Conservation (phyloP, 2,797 vertebrate species). For the Dermochelys coriacea region DNA sequence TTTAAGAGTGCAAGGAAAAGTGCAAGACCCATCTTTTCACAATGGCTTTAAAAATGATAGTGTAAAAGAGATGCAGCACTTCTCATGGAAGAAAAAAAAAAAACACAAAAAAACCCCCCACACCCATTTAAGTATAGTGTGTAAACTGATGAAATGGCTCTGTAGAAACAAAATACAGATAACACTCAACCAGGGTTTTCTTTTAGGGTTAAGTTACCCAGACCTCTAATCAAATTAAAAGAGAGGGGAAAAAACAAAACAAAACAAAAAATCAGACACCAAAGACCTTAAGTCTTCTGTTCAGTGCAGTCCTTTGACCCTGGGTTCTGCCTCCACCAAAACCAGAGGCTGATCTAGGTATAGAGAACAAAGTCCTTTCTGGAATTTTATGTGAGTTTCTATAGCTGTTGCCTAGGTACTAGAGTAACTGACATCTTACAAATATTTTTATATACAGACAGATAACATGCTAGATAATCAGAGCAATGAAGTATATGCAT, state of each 20-base stretch:
- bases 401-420: neutral
- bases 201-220: neutral
- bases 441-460: neutral
- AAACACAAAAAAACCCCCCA: too few relatives aligned
- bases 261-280: neutral
- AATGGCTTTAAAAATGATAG: neutral
- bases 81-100: neutral
- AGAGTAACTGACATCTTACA: neutral
- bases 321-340: neutral
- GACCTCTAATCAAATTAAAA: neutral
- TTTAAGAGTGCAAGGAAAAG: neutral
- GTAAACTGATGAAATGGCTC: neutral
- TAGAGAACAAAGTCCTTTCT: accelerated
- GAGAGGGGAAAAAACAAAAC: neutral
- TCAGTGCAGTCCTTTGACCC: neutral
- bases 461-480: neutral
- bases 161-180: neutral
- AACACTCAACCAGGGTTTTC: neutral
- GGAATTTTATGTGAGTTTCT: neutral
- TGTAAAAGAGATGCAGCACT: neutral
- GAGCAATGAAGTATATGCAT: neutral
- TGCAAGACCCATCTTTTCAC: neutral
- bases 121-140: neutral
- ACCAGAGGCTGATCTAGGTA: neutral
- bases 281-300: neutral